A percentile compares a stretch with the other conserved stretches of the same genome.
These are phyloP conservation scores for Drosophila borborema DNA, from an alignment of 2,888 invertebrate species.

Conservation along the genomic window DNA sequence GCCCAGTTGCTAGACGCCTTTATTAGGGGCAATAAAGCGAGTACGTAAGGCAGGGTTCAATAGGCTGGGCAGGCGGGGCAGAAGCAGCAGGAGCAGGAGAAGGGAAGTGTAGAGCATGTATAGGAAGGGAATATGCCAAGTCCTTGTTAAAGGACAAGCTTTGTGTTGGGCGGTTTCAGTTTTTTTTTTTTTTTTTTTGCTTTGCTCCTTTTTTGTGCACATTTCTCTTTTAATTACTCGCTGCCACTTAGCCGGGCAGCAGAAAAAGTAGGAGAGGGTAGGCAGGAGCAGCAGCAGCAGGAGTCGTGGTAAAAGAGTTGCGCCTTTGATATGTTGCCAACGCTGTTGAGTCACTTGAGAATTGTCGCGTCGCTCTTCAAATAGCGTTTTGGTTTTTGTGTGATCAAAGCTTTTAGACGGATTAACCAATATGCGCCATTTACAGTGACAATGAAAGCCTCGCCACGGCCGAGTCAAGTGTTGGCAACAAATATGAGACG, in stretches of 20 bases:
- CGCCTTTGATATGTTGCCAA: constrained; percentile 64
- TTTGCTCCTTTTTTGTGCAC: constrained; percentile 63
- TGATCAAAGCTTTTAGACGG: constrained; percentile 78
- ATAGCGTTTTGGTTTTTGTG: constrained; percentile 20
- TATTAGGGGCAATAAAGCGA: constrained; percentile 77
- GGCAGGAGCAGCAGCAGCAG: not conserved
- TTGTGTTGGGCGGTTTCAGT: constrained; percentile 51
- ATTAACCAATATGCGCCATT: constrained; percentile 68
- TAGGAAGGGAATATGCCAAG: constrained; percentile 7
- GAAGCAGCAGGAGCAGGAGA: not conserved
- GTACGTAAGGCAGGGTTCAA: constrained; percentile 33
- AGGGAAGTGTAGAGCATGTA: not conserved
- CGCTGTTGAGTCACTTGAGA: constrained; percentile 60
- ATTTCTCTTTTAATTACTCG: constrained; percentile 77
- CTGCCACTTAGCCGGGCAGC: constrained; percentile 63
- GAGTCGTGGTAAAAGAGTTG: not conserved
- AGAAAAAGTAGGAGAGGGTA: not conserved
- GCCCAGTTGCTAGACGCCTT: constrained; percentile 54
- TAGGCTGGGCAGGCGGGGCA: not conserved
- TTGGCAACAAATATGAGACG: constrained; percentile 47
- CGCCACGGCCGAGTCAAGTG: constrained; percentile 41
- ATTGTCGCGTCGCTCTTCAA: constrained; percentile 64
- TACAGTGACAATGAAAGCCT: constrained; percentile 64
- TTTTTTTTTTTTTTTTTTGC: not conserved
- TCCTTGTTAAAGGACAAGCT: constrained; percentile 29